Evolutionary conservation across 1,140 invertebrate genomes (phyloP).

Genomic region (Penaeus vannamei): DNA sequence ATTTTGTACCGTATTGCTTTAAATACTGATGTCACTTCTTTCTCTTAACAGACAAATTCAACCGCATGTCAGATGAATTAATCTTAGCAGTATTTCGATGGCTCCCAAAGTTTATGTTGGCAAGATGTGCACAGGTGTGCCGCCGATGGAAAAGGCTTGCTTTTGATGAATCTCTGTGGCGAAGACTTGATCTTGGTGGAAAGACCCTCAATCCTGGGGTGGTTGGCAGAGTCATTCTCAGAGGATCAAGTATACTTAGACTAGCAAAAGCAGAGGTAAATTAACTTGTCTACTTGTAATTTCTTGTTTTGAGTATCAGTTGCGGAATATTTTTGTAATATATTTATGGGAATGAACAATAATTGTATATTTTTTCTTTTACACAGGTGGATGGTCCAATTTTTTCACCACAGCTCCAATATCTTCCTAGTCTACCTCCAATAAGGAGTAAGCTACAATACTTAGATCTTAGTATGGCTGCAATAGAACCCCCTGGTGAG

Average conservation of each 20-base stretch:
- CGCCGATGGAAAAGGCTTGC: slow-evolving; percentile 82
- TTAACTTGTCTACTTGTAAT: background rate
- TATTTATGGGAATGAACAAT: background rate
- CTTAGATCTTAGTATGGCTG: slow-evolving; percentile 87
- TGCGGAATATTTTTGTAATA: background rate
- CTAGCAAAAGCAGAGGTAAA: slow-evolving; percentile 82
- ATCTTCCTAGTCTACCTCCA: slow-evolving; percentile 44
- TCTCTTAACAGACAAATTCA: slow-evolving; percentile 69
- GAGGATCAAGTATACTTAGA: slow-evolving; percentile 83
- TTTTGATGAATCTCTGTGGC: slow-evolving; percentile 88
- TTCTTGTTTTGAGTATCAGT: background rate
- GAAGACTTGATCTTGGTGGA: slow-evolving; percentile 83
- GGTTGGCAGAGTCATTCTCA: slow-evolving; percentile 80
- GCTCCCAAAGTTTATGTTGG: slow-evolving; percentile 83
- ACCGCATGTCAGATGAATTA: slow-evolving; percentile 85
- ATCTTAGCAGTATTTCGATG: slow-evolving; percentile 86
- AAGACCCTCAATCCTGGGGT: slow-evolving; percentile 79
- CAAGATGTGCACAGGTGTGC: slow-evolving; percentile 80
- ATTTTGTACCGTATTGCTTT: background rate
- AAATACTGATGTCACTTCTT: background rate
- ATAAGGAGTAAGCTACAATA: slow-evolving; percentile 79
- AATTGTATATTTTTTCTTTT: background rate
- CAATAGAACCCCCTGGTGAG: slow-evolving; percentile 75
- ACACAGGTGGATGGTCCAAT: slow-evolving; percentile 49
- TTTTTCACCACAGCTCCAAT: slow-evolving; percentile 50